These are phyloP conservation scores for Larimichthys crocea DNA, from an alignment of 2,113 vertebrate genomes.

Conservation along the genomic window DNA sequence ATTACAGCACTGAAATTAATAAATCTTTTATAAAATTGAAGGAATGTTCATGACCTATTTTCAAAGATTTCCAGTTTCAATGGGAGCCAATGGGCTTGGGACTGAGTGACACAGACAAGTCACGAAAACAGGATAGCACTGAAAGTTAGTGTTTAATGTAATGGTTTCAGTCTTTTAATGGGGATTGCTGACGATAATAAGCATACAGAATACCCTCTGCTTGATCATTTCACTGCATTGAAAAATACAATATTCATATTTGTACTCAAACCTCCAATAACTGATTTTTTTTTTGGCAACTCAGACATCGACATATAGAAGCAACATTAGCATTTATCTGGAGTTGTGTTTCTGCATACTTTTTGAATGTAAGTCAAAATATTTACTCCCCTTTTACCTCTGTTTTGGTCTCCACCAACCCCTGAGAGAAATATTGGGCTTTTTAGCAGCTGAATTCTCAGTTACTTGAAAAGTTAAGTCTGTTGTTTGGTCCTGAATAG, in stretches of 20 bases:
- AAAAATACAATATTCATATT: not conserved
- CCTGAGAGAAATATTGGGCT: not conserved
- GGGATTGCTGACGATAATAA: not conserved
- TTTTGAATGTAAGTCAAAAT: not conserved
- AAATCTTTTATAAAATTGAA: too few species aligned
- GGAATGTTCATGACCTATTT: not conserved
- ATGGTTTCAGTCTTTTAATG: not conserved
- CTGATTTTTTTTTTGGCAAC: not conserved
- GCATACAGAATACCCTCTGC: not conserved
- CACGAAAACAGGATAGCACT: not conserved
- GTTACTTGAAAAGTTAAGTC: not conserved
- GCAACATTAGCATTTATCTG: not conserved
- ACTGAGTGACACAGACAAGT: too few species aligned
- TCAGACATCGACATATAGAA: not conserved
- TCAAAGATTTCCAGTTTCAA: not conserved
- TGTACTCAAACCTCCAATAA: not conserved
- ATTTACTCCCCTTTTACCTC: not conserved
- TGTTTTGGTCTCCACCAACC: not conserved
- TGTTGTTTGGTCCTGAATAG: not conserved
- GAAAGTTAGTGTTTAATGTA: not conserved
- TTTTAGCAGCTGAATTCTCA: not conserved
- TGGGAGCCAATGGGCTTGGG: not conserved
- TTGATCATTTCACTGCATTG: not conserved
- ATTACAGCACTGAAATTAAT: not conserved
- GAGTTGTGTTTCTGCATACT: not conserved